Base-by-base conservation (phyloP, 1,140 invertebrate genomes). In the Adoxophyes honmai region DNA sequence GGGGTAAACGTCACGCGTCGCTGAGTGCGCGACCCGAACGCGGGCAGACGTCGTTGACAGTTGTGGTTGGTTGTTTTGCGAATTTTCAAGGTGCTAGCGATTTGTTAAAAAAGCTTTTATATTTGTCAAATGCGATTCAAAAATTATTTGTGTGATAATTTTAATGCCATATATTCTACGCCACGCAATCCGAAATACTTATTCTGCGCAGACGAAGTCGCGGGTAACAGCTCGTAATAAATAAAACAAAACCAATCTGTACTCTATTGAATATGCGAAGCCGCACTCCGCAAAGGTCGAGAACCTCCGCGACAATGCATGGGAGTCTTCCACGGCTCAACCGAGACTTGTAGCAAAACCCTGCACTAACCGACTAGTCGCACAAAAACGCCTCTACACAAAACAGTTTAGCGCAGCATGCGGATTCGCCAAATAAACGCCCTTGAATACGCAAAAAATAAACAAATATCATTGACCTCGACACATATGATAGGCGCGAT, bases 391-490 rank as follows among this genome's bases (percentile, higher is more conserved):
- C 51, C 51, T 34, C 34, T 16, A 35, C 33, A 52, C 33, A 15
- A 14, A 52, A 10, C 14, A 38, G 37, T 21, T 38, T 36, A 54
- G 34, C 34, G 7, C 52, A 34, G 16, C n/a, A n/a, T n/a, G 21
- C 13, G 16, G 34, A 37, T 18, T 21, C 35, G 10, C 14, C 35
- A 18, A 21, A 36, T 16, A 18, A 34, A 53, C 62, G 80, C 78
- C 81, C 84, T 87, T 85, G 81, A 83, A 81, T 70, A 79, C 59
- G 60, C 65, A 74, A 81, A 79, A 79, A 82, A 81, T 77, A 82
- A 82, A 79, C 77, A 81, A 86, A 81, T 83, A 85, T 64, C 75
- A 81, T 77, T 73, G 81, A 83, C 83, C 83, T 85, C 83, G 80
- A 71, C 76, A 83, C 76, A 83, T 65, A 70, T 80, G 71, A 71